Percentiles rank a stretch among this genome's conserved stretches.
Evolutionary conservation across 2,113 vertebrate genomes (phyloP).

Genomic region (Psilopogon haemacephalus): DNA sequence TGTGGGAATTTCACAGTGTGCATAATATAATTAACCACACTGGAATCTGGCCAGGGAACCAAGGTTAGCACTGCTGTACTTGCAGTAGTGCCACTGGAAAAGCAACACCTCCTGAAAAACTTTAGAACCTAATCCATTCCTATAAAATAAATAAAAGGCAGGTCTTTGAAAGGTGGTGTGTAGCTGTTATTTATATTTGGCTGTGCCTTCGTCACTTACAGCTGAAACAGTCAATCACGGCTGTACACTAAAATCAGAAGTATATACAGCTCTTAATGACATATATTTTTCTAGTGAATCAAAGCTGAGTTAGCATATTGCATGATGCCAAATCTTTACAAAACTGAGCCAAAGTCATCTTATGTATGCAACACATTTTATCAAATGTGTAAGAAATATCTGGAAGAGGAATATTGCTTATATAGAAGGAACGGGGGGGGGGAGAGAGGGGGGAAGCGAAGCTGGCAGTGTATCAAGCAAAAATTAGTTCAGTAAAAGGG

Average conservation of each 20-base stretch:
- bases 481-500: constrained; percentile 52
- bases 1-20: constrained; percentile 57
- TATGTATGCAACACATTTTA: constrained; percentile 61
- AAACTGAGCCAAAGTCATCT: constrained; percentile 54
- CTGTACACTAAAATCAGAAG: constrained; percentile 13
- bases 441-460: constrained; percentile 16
- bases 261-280: constrained; percentile 43
- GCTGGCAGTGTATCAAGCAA: constrained; percentile 25
- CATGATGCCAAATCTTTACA: constrained; percentile 39
- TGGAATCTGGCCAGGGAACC: constrained; percentile 34
- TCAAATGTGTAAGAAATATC: constrained; percentile 63
- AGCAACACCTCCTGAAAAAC: constrained; percentile 48
- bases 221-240: constrained; percentile 30
- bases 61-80: constrained; percentile 27
- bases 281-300: constrained; percentile 40
- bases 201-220: constrained; percentile 34
- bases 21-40: constrained; percentile 52
- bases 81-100: constrained; percentile 47
- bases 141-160: constrained; percentile 51
- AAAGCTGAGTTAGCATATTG: constrained; percentile 16
- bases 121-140: constrained; percentile 47
- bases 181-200: constrained; percentile 56
- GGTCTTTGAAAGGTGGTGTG: constrained; percentile 20
- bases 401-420: constrained; percentile 62
- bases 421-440: background rate